Conservation (phyloP, 2,797 vertebrate genomes). For the Denticeps clupeoides region DNA sequence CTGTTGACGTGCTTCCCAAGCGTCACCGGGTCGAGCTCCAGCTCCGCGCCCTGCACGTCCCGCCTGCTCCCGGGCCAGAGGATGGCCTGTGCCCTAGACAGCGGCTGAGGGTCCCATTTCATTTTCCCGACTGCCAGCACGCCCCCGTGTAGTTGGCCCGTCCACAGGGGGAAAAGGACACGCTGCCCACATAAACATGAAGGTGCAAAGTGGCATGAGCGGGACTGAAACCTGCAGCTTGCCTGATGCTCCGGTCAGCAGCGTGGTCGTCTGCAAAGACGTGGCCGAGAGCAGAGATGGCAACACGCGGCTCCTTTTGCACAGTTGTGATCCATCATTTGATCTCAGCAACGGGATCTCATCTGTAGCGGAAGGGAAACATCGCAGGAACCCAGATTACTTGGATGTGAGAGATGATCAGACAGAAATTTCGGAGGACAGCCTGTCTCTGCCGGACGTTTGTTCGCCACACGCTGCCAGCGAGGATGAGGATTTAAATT, state of each 20-base stretch:
- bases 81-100: no score
- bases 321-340: conserved; percentile 12
- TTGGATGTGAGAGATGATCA: conserved; percentile 29
- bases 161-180: neutral
- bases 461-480: conserved; percentile 36
- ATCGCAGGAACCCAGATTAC: conserved; percentile 2
- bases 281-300: conserved; percentile 29
- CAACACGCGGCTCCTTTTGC: conserved; percentile 20
- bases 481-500: conserved; percentile 59
- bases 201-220: conserved; percentile 15
- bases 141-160: neutral
- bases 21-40: no score
- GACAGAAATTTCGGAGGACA: conserved; percentile 48
- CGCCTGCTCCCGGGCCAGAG: no score
- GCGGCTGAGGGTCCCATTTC: no score
- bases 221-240: conserved; percentile 26
- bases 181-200: conserved; percentile 11
- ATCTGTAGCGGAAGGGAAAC: neutral
- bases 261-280: conserved; percentile 30
- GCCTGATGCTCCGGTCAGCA: conserved; percentile 21
- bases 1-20: no score
- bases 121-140: no score
- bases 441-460: conserved; percentile 49
- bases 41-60: no score
- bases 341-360: neutral